Conservation (phyloP, 2,888 invertebrate species). For the Brenthis daphne region DNA sequence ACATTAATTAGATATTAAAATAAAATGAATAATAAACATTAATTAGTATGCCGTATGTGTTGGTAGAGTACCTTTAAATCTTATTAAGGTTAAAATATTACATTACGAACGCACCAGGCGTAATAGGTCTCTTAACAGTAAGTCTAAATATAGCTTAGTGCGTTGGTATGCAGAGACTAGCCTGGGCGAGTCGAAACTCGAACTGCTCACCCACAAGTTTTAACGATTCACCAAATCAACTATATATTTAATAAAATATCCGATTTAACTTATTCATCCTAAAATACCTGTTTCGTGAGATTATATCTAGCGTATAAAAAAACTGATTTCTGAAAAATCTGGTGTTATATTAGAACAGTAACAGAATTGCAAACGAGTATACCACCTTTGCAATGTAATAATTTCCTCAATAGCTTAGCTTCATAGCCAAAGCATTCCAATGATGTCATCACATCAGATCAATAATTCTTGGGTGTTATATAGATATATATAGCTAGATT, state of each 20-base stretch:
- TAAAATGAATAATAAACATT: constrained; percentile 1
- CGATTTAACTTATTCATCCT: not conserved
- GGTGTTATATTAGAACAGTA: too few species aligned
- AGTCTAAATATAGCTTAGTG: constrained; percentile 63
- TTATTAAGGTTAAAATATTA: constrained; percentile 29
- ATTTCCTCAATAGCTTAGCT: too few species aligned
- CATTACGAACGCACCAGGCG: constrained; percentile 51
- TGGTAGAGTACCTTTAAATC: constrained; percentile 3
- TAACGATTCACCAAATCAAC: constrained; percentile 21
- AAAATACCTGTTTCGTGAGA: too few species aligned
- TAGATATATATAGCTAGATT: too few species aligned
- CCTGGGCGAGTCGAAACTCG: constrained; percentile 23
- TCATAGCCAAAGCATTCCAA: not conserved
- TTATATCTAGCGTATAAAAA: too few species aligned
- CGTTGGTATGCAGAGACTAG: constrained; percentile 57
- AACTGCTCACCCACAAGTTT: constrained; percentile 32
- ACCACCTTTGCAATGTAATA: too few species aligned
- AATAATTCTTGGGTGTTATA: not conserved
- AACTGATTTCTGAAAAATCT: too few species aligned
- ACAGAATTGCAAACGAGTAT: too few species aligned
- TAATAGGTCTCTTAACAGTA: constrained; percentile 53
- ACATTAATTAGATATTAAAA: not conserved
- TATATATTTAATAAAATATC: not conserved
- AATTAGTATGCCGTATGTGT: constrained; percentile 12
- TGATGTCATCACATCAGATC: constrained; percentile 16